Evolutionary conservation across 1,140 invertebrate genomes (phyloP).

Genomic region (Contarinia nasturtii): DNA sequence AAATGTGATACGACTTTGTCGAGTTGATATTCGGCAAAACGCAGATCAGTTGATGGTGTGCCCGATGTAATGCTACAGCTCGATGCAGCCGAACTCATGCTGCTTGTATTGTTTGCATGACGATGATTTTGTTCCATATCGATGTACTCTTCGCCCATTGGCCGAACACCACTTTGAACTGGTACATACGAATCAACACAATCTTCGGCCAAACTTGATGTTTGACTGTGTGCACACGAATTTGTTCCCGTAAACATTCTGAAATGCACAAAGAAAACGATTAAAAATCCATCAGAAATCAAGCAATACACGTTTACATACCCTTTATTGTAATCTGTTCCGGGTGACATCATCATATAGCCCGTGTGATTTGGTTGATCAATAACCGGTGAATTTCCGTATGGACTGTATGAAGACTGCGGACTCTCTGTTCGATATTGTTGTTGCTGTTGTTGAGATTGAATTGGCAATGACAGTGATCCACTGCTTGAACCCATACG

Average conservation of each 20-base stretch:
- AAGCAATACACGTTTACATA: too few relatives aligned
- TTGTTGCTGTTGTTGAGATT: neutral
- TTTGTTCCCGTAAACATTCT: conserved; percentile 1
- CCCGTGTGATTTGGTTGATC: conserved; percentile 5
- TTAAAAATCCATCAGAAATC: neutral
- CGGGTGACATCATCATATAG: conserved; percentile 12
- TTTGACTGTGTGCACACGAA: conserved; percentile 11
- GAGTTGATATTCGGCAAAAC: conserved; percentile 40
- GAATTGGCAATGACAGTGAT: conserved; percentile 1
- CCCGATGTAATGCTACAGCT: conserved; percentile 55
- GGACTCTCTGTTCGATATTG: conserved; percentile 1
- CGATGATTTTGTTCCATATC: conserved; percentile 32
- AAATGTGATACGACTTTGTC: conserved; percentile 46
- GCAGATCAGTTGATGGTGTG: conserved; percentile 38
- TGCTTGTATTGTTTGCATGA: conserved; percentile 17
- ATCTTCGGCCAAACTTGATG: conserved; percentile 11
- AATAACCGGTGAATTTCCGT: conserved; percentile 2
- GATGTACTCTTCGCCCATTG: conserved; percentile 33
- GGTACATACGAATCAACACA: conserved; percentile 37
- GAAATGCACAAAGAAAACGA: conserved; percentile 5
- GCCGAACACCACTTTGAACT: conserved; percentile 31
- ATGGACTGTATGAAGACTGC: conserved; percentile 1
- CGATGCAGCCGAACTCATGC: conserved; percentile 35
- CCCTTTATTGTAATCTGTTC: conserved; percentile 7
- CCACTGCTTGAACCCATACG: conserved; percentile 1